Evolutionary conservation across 2,888 invertebrate species (phyloP), one percentile per base, ranked within the genome.

Genomic region (Helobdella robusta): DNA sequence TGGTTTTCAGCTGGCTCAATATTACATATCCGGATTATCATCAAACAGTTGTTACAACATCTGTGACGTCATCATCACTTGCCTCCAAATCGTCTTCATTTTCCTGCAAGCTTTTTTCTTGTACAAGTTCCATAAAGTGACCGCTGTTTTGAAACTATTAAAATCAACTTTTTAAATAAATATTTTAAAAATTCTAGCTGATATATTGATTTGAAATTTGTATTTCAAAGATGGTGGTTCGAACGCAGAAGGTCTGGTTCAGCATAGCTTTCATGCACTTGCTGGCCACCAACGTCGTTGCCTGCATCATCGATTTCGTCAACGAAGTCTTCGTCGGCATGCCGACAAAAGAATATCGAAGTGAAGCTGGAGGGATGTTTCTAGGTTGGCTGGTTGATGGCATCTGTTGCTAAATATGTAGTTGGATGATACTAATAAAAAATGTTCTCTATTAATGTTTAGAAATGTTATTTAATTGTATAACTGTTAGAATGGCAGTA

Each of bases 81-180:
- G 91, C 66, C 84, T 93, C 61, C 93, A 93, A 81, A 90, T 94
- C 87, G 85, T 93, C 72, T 95, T 95, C 82, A 92, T 92, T 48
- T 95, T 95, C 78, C 91, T 93, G 87, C 95, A 95, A 82, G 94
- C 95, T 88, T 95, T 94, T 79, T 95, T 94, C 80, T 91, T 95
- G 79, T 95, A 95, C 82, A 93, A 94, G 89, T 93, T 93, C 80
- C 92, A 94, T 71, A 84, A 92, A 84, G 94, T 65, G 18, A 11
- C 8, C 5, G n/a, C n/a, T n/a, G n/a, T n/a, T n/a, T n/a, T n/a
- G n/a, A n/a, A 4, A 32, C 30, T 1, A 1, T 11, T 28, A 15
- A 0, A 15, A 32, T 32, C 28, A 11, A n/a, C n/a, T n/a, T n/a
- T n/a, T n/a, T n/a, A n/a, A n/a, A n/a, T n/a, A n/a, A n/a, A n/a